Conservation (phyloP, 2,797 vertebrate genomes). For the Lithobates sylvaticus region DNA sequence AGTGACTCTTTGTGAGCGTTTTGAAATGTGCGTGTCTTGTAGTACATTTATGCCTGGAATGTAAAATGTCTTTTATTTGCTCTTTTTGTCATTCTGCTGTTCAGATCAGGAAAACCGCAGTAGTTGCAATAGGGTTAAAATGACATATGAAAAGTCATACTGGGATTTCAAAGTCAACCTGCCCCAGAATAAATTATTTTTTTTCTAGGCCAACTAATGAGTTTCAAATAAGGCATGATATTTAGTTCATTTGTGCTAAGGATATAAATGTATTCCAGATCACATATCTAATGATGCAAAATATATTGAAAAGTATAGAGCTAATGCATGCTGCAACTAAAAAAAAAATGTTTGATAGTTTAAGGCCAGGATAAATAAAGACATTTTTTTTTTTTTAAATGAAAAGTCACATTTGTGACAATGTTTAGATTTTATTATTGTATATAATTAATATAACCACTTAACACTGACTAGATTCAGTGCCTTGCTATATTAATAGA, state of each 20-base stretch:
- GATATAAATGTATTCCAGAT: constrained; percentile 53
- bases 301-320: not conserved
- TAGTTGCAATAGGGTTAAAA: constrained; percentile 7
- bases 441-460: not conserved
- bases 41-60: not conserved
- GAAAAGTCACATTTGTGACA: not conserved
- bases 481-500: not conserved
- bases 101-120: not conserved
- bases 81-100: not conserved
- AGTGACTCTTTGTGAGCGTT: not conserved
- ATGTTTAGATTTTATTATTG: not conserved
- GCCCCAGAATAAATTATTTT: constrained; percentile 15
- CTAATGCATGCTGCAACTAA: not conserved
- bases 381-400: not conserved
- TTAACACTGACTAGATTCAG: not conserved
- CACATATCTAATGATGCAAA: constrained; percentile 24
- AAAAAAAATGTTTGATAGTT: not conserved
- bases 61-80: not conserved
- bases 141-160: not conserved
- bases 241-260: constrained; percentile 51
- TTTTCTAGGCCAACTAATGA: constrained; percentile 15
- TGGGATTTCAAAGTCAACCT: constrained; percentile 14
- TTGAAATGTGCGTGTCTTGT: not conserved
- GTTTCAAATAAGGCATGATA: constrained; percentile 50
- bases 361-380: not conserved